Conservation (phyloP, 2,888 invertebrate genomes). For the Pristionchus entomophagus region DNA sequence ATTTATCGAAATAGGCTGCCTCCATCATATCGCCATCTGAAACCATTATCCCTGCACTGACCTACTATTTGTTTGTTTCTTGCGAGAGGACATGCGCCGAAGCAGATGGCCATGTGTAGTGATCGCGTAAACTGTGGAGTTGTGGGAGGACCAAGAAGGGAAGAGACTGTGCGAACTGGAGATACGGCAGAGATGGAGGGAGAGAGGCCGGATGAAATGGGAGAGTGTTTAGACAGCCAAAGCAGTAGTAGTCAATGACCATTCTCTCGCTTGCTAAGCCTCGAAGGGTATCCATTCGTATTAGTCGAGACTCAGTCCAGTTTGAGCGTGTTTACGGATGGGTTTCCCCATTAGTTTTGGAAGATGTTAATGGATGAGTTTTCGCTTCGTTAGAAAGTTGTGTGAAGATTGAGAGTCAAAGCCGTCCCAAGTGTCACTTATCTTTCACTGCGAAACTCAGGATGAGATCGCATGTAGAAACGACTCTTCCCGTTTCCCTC, state of each 20-base stretch:
- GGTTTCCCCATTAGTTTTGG: no score
- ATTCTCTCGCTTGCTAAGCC: background rate
- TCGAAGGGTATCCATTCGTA: background rate
- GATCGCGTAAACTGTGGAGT: slow-evolving; percentile 12
- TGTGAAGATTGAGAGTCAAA: no score
- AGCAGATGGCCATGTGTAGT: slow-evolving; percentile 16
- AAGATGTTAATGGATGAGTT: no score
- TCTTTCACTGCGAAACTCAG: no score
- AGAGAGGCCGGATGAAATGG: background rate
- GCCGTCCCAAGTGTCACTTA: no score
- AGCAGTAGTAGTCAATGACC: background rate
- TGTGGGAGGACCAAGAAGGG: background rate
- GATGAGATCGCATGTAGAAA: no score
- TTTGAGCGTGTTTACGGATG: no score
- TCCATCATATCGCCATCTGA: background rate
- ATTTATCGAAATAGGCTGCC: background rate
- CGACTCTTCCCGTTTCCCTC: background rate
- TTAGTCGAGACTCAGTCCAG: no score
- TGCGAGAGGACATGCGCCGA: background rate
- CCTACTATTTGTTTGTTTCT: background rate
- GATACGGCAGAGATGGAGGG: background rate
- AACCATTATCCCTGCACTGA: background rate
- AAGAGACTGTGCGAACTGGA: background rate
- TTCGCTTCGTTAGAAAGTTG: no score
- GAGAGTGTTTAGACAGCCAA: slow-evolving; percentile 25